phyloP scores from a whole-genome alignment of 2,797 vertebrate species.

The Gallinago nigripennis region DNA sequence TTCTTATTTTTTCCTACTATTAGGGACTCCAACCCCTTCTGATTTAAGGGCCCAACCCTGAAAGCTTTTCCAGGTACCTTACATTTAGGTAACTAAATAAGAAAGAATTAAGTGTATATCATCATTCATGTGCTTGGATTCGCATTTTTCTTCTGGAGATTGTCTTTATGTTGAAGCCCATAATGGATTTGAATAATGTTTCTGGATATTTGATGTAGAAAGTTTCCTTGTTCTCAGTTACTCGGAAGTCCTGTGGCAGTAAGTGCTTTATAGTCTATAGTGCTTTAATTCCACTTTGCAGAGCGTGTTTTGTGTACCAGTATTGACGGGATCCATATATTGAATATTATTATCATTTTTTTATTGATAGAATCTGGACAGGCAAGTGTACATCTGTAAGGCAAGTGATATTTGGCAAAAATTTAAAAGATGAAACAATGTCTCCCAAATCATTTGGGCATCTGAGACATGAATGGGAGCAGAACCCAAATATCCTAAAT shows the following conservation, averaged over 20 bases:
- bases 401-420: neutral
- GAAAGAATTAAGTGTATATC: neutral
- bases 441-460: neutral
- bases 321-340: neutral
- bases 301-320: neutral
- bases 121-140: neutral
- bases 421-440: neutral
- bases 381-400: neutral
- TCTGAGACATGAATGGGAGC: neutral
- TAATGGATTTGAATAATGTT: neutral
- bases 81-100: neutral
- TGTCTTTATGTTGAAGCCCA: neutral
- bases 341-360: neutral
- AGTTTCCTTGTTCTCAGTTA: neutral
- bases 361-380: neutral
- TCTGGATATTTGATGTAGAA: neutral
- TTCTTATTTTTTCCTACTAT: neutral
- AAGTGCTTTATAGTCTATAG: neutral
- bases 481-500: neutral
- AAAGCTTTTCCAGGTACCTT: neutral
- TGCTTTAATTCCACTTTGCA: neutral
- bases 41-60: neutral
- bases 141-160: neutral
- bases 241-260: neutral
- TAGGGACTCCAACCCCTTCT: neutral